A percentile compares a stretch with the other conserved stretches of the same genome.
These are phyloP conservation scores for Sphenopsis melanotis DNA, from an alignment of 2,797 vertebrate genomes.

Conservation along the genomic window DNA sequence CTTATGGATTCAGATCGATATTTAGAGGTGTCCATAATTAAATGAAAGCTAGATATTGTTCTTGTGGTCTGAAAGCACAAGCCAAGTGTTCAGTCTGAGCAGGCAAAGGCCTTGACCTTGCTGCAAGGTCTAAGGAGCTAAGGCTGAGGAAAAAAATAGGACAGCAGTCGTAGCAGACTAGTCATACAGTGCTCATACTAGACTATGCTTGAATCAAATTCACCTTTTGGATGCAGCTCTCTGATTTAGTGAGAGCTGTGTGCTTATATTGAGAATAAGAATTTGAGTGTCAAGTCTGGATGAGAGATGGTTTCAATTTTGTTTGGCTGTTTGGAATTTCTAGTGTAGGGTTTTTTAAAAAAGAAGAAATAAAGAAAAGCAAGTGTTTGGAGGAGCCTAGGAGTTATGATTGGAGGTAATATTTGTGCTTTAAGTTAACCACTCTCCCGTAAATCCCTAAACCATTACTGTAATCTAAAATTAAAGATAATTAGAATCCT, in stretches of 20 bases:
- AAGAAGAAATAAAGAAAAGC: background rate
- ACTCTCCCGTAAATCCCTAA: accelerated
- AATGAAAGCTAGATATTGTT: background rate
- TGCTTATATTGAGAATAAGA: background rate
- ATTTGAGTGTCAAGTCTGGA: background rate
- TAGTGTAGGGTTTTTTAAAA: background rate
- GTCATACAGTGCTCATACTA: background rate
- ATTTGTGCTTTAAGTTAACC: background rate
- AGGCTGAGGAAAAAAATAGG: background rate
- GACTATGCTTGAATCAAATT: background rate
- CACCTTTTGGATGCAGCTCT: background rate
- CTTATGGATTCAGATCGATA: background rate
- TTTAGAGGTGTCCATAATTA: background rate
- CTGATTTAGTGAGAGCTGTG: background rate
- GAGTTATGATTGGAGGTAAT: background rate
- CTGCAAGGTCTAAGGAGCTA: background rate
- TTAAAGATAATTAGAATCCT: background rate
- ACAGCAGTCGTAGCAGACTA: background rate
- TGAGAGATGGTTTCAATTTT: background rate
- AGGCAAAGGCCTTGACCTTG: background rate
- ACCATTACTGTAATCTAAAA: background rate
- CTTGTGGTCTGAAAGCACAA: background rate
- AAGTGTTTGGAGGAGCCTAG: background rate
- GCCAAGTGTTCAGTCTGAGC: background rate
- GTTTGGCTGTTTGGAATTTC: background rate